A percentile compares a stretch with the other conserved stretches of the same genome.
Evolutionary conservation across 1,140 invertebrate genomes (phyloP).

Genomic region (Drosophila pectinifera): DNA sequence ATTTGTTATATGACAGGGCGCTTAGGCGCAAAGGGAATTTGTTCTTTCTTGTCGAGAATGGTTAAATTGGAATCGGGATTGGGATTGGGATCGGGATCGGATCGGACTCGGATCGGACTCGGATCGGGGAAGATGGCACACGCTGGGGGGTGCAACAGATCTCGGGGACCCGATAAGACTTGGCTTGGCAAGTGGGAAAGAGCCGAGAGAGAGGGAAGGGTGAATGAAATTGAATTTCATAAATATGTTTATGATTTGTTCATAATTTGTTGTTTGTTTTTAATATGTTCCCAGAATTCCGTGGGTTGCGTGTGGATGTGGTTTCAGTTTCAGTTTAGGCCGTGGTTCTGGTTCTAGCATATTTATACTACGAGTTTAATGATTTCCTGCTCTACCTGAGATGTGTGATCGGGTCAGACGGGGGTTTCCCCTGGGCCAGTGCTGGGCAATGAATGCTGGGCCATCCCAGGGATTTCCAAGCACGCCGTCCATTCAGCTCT

Average conservation of each 20-base stretch:
- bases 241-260: constrained; percentile 80
- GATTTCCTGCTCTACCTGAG: constrained; percentile 50
- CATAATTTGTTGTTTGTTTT: constrained; percentile 75
- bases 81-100: constrained; percentile 12
- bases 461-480: constrained; percentile 54
- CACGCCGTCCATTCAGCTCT: constrained; percentile 48
- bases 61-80: constrained; percentile 44
- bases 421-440: constrained; percentile 58
- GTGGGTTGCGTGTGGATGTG: constrained; percentile 55
- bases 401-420: constrained; percentile 29
- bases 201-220: constrained; percentile 30
- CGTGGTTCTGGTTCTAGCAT: background rate
- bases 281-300: constrained; percentile 60
- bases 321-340: constrained; percentile 31
- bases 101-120: too few species aligned
- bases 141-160: constrained; percentile 76
- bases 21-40: constrained; percentile 72
- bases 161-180: constrained; percentile 58
- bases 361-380: constrained; percentile 2
- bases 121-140: constrained; percentile 67
- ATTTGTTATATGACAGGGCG: constrained; percentile 79
- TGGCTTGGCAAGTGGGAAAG: constrained; percentile 30
- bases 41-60: constrained; percentile 33
- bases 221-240: constrained; percentile 76
- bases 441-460: constrained; percentile 39